A percentile compares a stretch with the other conserved stretches of the same genome.
phyloP scores from a whole-genome alignment of 2,888 invertebrate species.

The Allolobophora icterica region DNA sequence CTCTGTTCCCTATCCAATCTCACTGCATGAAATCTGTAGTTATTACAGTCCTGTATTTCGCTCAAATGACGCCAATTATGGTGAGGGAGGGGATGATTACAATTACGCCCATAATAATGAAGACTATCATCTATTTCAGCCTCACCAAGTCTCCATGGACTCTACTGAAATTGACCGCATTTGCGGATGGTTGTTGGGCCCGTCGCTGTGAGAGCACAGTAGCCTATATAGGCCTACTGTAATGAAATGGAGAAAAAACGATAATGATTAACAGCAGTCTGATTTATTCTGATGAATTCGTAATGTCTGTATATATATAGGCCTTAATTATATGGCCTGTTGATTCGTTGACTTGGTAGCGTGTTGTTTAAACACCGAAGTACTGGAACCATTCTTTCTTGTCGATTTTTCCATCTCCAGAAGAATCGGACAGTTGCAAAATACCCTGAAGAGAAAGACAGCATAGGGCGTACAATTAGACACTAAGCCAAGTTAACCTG shows the following conservation, averaged over 20 bases:
- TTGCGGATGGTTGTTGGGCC: background rate
- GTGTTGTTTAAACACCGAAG: background rate
- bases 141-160: background rate
- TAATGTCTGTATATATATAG: background rate
- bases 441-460: background rate
- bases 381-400: conserved; percentile 29
- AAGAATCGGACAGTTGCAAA: conserved; percentile 2
- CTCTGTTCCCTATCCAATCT: background rate
- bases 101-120: background rate
- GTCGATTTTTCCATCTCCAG: conserved; percentile 28
- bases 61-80: background rate
- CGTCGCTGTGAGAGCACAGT: too few relatives aligned
- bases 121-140: background rate
- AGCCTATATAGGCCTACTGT: background rate
- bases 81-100: background rate
- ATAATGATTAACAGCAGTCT: background rate
- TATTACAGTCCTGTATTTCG: background rate
- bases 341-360: background rate
- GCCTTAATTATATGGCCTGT: background rate
- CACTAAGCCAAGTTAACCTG: too few relatives aligned
- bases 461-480: too few relatives aligned
- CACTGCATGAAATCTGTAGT: background rate
- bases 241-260: background rate
- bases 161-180: background rate
- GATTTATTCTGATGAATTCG: background rate